These are phyloP conservation scores for Alethe diademata DNA, from an alignment of 2,113 vertebrate species.

Conservation along the genomic window DNA sequence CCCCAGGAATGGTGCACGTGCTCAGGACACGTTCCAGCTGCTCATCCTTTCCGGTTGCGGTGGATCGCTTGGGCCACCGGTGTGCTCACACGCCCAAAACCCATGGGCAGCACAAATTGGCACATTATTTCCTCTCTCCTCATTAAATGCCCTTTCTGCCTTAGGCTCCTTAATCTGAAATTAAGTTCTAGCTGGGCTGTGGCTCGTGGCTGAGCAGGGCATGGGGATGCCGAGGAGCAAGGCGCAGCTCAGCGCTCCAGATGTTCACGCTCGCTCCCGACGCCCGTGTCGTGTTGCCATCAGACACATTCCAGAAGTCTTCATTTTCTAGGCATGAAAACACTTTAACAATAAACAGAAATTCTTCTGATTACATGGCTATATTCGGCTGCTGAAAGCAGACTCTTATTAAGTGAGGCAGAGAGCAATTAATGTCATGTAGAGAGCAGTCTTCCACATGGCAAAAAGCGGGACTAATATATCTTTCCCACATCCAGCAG, in stretches of 20 bases:
- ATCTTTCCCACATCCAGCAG: slow-evolving; percentile 31
- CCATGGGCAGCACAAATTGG: background rate
- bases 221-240: background rate
- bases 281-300: background rate
- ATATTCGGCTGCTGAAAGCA: slow-evolving; percentile 35
- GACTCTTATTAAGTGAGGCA: slow-evolving; percentile 22
- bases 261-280: background rate
- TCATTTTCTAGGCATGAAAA: slow-evolving; percentile 26
- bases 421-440: slow-evolving; percentile 46
- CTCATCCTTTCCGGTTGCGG: background rate
- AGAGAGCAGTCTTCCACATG: slow-evolving; percentile 21
- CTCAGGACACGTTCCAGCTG: slow-evolving; percentile 37
- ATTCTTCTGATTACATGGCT: slow-evolving; percentile 42
- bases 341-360: slow-evolving; percentile 51
- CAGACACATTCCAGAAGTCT: slow-evolving; percentile 34
- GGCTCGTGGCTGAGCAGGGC: background rate
- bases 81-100: background rate
- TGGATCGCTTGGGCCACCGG: accelerated
- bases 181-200: background rate
- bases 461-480: background rate
- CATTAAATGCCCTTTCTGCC: background rate
- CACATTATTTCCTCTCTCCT: background rate
- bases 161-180: background rate
- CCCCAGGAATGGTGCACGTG: background rate
- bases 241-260: background rate